Percentiles rank a stretch among this genome's conserved stretches.
Conservation (phyloP, 2,797 vertebrate species). For the Gambelia wislizenii region DNA sequence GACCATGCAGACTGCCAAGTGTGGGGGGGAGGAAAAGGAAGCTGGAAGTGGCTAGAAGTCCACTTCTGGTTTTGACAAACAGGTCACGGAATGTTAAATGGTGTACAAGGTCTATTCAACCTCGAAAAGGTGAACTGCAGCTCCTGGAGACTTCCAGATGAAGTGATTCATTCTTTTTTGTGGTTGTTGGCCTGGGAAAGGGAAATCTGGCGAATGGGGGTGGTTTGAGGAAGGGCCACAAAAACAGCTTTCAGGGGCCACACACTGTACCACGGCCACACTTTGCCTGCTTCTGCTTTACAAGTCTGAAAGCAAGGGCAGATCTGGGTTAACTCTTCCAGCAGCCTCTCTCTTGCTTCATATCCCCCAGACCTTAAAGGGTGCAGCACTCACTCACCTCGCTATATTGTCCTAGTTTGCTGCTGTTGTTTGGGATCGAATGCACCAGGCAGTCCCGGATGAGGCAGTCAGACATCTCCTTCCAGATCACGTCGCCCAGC, state of each 20-base stretch:
- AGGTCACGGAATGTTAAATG: too few species aligned
- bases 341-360: too few species aligned
- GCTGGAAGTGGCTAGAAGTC: too few species aligned
- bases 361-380: too few species aligned
- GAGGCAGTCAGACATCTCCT: conserved; percentile 91
- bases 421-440: conserved; percentile 93
- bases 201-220: neutral
- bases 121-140: neutral
- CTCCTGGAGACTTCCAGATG: neutral
- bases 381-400: conserved; percentile 77
- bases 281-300: neutral
- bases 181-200: too few species aligned
- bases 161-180: neutral
- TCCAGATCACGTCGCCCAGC: conserved; percentile 91
- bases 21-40: too few species aligned
- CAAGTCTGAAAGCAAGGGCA: neutral
- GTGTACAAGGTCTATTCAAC: too few species aligned
- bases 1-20: too few species aligned
- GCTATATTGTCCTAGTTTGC: conserved; percentile 91
- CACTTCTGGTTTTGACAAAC: too few species aligned
- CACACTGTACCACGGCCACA: neutral
- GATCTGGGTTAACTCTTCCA: too few species aligned
- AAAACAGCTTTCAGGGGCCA: neutral
- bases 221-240: too few species aligned
- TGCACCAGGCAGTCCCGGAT: conserved; percentile 92